Percentiles rank a stretch among this genome's conserved stretches.
Evolutionary conservation across 2,888 invertebrate species (phyloP).

Genomic region (Trichopoda pennipes): DNA sequence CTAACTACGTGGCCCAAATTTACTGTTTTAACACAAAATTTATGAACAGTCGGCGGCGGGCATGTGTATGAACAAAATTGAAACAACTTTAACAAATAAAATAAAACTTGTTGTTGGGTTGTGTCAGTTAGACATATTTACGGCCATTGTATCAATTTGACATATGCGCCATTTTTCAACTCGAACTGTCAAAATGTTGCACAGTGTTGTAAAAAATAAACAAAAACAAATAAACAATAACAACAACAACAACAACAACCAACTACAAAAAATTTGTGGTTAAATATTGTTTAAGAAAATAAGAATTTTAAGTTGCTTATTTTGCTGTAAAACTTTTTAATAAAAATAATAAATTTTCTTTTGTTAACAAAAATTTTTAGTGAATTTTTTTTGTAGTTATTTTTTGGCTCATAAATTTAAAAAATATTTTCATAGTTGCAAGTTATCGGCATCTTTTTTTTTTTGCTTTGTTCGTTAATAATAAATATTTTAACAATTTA

Average conservation of each 20-base stretch:
- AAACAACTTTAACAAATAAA: neutral
- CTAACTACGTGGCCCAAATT: constrained; percentile 26
- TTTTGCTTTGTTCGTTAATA: constrained; percentile 10
- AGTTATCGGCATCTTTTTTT: constrained; percentile 40
- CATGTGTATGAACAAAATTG: neutral
- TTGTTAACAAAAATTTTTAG: constrained; percentile 23
- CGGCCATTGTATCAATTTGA: constrained; percentile 69
- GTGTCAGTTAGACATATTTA: constrained; percentile 66
- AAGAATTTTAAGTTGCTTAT: neutral
- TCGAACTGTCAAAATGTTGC: constrained; percentile 70
- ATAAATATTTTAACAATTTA: constrained; percentile 63
- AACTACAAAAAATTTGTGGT: constrained; percentile 12
- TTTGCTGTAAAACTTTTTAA: neutral
- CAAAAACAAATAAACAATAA: no score
- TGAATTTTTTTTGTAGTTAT: constrained; percentile 7
- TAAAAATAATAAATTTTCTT: constrained; percentile 36
- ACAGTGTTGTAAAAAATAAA: constrained; percentile 49
- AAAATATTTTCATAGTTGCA: constrained; percentile 14
- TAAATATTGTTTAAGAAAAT: neutral
- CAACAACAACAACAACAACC: constrained; percentile 8
- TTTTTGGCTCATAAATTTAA: constrained; percentile 29
- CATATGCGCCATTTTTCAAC: constrained; percentile 71
- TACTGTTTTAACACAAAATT: constrained; percentile 40
- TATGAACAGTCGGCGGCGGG: constrained; percentile 3
- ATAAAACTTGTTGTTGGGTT: constrained; percentile 29